These are phyloP conservation scores for Xerus inauris DNA, from an alignment of 2,113 vertebrate species.

Conservation along the genomic window DNA sequence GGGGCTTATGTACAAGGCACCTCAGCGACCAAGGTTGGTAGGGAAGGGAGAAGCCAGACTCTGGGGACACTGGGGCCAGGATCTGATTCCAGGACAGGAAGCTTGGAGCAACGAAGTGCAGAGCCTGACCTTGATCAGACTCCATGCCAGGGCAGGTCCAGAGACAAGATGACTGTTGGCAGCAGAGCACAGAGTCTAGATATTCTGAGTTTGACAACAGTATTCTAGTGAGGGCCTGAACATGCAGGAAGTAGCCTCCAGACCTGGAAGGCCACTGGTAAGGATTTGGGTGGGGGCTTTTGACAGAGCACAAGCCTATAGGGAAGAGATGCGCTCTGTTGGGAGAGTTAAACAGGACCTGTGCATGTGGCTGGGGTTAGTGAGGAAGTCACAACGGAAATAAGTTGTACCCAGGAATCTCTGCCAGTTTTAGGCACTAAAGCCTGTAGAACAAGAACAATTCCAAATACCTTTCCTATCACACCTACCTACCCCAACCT, in stretches of 20 bases:
- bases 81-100: not conserved
- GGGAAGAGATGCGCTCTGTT: not conserved
- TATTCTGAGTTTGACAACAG: not conserved
- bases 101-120: not conserved
- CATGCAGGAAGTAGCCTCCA: not conserved
- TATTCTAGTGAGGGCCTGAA: not conserved
- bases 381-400: slow-evolving; percentile 9
- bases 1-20: not conserved
- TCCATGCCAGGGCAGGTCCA: not conserved
- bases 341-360: not conserved
- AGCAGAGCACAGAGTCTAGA: not conserved
- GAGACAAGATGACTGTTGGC: not conserved
- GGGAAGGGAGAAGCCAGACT: slow-evolving; percentile 10
- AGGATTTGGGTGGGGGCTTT: not conserved
- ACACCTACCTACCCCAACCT: not conserved
- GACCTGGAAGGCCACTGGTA: not conserved
- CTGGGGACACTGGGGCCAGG: not conserved
- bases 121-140: not conserved
- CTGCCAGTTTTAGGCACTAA: not conserved
- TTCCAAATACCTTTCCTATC: not conserved
- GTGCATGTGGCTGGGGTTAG: not conserved
- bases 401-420: not conserved
- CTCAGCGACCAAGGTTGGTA: not conserved
- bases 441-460: not conserved
- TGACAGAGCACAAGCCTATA: not conserved